Base-by-base conservation (phyloP, 2,113 vertebrate species). In the Bostrychus sinensis region DNA sequence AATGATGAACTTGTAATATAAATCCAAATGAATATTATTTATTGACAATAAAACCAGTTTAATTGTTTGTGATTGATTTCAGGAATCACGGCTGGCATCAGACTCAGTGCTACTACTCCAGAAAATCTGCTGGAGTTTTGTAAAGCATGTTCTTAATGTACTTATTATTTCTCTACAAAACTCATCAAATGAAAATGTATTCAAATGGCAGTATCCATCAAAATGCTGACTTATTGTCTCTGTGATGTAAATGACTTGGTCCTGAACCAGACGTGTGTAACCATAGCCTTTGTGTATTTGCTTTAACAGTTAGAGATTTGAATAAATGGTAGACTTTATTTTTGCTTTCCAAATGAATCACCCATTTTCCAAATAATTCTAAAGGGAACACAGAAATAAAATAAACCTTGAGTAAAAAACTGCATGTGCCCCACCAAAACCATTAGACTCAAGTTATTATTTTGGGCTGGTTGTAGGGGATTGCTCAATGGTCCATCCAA, bases 401-500 rank as follows among this genome's bases (percentile, higher is more conserved):
- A 77, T 61, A 65, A 64, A 64, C 58, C 39, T 58, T 50, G 43
- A 72, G 54, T 60, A 73, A 67, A 81, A 70, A 56, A 11, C 22
- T 64, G 66, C 58, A 71, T 73, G 63, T 76, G 60, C 69, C 62
- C 51, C 46, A 68, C 66, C 73, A 75, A 83, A 78, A 74, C 23
- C 19, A 28, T 42, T 72, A 70, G 64, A 82, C 57, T 67, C 5
- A 38, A 77, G 38, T 69, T 66, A 85, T 34, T 77, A 76, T 50
- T 67, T n/a, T 74, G 77, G 65, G 64, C 89, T 80, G 78, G 70
- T 77, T 77, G 75, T 38, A 57, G 19, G 75, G 62, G 62, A 75
- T 48, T 60, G 48, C 57, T 60, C 20, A 36, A 11, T 42, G 36
- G 23, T 46, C 34, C 48, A 78, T 80, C 77, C 42, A 77, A 76